Evolutionary conservation across 2,797 vertebrate species (phyloP), one percentile per base, ranked within the genome.

Genomic region (Gastrophryne carolinensis): DNA sequence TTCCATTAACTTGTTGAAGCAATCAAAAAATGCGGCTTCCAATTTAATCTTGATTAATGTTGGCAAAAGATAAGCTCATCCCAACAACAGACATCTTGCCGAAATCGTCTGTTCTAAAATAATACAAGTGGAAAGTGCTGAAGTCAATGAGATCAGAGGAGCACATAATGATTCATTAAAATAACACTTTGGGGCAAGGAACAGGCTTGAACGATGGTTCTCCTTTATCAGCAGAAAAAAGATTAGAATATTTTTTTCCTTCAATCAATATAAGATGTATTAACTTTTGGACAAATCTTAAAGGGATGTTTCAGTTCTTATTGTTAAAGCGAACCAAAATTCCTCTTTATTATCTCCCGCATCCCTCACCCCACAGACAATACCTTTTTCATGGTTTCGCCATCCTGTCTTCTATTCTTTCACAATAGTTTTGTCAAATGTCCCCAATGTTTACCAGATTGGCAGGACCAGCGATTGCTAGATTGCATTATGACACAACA

Each of bases 121-220:
- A 53, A 54, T 71, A 60, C 4, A 13, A 61, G 58, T 21, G 35
- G 70, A 72, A 52, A 73, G 53, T 63, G 70, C 32, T 73, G 32
- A 61, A 63, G 58, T 73, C 57, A 37, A 54, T 52, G 47, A 54
- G 58, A 63, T 73, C 32, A 52, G 39, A 73, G 47, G 34, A 73
- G 32, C 58, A 63, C 70, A 73, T 53, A 54, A 52, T 39, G 32
- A 73, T 53, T 73, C 70, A 73, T 73, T 72, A 73, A 54, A 73
- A 73, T 63, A 73, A 63, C 49, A 73, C 70, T 73, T 73, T 73
- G 70, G 58, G 70, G 70, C 70, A 73, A 73, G 47, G n/a, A 17
- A 29, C 47, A 63, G 15, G 34, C 52, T 63, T 73, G 47, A 27
- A 21, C 30, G 39, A 29, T 34, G 54, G 34, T 63, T 62, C 41